Evolutionary conservation across 2,113 vertebrate genomes (phyloP).

Genomic region (Syrmaticus mikado): DNA sequence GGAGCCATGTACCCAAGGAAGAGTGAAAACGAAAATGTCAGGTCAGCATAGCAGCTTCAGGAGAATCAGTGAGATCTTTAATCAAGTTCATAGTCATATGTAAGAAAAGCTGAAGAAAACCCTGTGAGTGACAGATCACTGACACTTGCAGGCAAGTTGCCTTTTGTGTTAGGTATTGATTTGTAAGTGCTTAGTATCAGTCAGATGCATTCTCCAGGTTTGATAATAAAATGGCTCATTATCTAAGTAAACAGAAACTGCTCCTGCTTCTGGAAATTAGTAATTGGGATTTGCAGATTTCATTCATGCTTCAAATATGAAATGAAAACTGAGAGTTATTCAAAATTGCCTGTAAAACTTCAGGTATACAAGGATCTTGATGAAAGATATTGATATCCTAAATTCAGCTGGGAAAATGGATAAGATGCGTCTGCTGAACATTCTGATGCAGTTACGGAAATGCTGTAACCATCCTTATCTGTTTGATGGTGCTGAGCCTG

Average conservation of each 20-base stretch:
- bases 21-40: neutral
- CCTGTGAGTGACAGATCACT: neutral
- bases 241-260: neutral
- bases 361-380: slow-evolving; percentile 92
- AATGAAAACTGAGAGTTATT: neutral
- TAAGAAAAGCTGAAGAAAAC: neutral
- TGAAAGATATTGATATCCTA: slow-evolving; percentile 93
- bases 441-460: slow-evolving; percentile 90
- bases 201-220: neutral
- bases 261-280: neutral
- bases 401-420: slow-evolving; percentile 92
- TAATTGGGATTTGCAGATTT: neutral
- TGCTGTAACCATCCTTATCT: slow-evolving; percentile 92
- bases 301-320: neutral
- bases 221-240: neutral
- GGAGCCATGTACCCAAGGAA: neutral
- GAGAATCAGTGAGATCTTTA: neutral
- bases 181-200: neutral
- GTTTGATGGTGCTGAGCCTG: slow-evolving; percentile 90
- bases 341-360: slow-evolving; percentile 31
- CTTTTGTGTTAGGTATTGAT: neutral
- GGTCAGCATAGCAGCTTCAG: neutral
- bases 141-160: neutral
- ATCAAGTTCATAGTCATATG: neutral
- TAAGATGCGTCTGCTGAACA: slow-evolving; percentile 91